Evolutionary conservation across 2,797 vertebrate genomes (phyloP).

Genomic region (Clarias platycephalus): DNA sequence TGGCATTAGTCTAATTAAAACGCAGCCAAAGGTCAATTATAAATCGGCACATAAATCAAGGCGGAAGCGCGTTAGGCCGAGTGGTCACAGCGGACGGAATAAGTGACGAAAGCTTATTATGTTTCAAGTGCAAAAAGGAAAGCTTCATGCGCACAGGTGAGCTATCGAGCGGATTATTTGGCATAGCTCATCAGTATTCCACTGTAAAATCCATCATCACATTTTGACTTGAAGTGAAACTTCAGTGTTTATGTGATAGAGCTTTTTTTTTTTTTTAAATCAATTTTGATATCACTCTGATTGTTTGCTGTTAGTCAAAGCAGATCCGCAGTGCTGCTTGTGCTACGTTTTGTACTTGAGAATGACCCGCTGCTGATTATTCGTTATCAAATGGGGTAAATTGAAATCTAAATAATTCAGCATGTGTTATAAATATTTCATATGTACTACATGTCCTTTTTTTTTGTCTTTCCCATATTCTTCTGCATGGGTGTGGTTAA

Average conservation of each 20-base stretch:
- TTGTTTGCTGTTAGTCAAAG: background rate
- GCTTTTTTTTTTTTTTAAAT: background rate
- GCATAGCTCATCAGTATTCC: background rate
- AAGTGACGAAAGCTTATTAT: slow-evolving; percentile 9
- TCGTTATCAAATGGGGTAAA: slow-evolving; percentile 38
- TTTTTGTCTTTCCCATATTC: background rate
- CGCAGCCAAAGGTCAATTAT: slow-evolving; percentile 49
- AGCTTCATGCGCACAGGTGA: background rate
- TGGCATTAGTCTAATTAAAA: slow-evolving; percentile 59
- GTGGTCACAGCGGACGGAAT: background rate
- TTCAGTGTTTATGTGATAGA: background rate
- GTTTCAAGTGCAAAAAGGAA: background rate
- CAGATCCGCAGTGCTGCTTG: background rate
- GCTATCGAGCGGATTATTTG: background rate
- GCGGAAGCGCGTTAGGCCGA: background rate
- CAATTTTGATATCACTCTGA: background rate
- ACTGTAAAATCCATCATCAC: background rate
- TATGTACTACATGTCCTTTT: slow-evolving; percentile 15
- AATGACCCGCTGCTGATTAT: slow-evolving; percentile 15
- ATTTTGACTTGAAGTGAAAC: background rate
- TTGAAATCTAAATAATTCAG: slow-evolving; percentile 51
- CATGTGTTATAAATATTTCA: slow-evolving; percentile 33
- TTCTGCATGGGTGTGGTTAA: background rate
- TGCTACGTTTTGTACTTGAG: background rate
- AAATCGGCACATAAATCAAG: slow-evolving; percentile 37